Percentiles rank a stretch among this genome's conserved stretches.
These are phyloP conservation scores for Drosophila anceps DNA, from an alignment of 2,888 invertebrate species.

Conservation along the genomic window DNA sequence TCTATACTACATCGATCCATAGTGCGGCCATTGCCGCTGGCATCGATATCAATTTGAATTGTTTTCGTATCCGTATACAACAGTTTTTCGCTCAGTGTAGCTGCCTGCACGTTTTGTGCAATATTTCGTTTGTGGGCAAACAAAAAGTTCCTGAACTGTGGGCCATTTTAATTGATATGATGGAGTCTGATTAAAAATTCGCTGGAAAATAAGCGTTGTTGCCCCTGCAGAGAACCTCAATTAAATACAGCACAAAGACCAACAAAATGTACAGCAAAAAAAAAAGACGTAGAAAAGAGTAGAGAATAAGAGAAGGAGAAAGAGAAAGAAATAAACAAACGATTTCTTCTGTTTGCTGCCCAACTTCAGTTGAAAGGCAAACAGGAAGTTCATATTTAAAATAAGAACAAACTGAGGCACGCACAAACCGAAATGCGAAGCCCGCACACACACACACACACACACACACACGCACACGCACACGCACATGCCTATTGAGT, in stretches of 20 bases:
- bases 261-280: background rate
- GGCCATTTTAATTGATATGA: constrained; percentile 62
- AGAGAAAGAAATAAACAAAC: constrained; percentile 31
- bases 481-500: constrained; percentile 8
- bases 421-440: constrained; percentile 25
- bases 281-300: background rate
- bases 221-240: constrained; percentile 31
- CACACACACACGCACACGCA: no score
- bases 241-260: constrained; percentile 23
- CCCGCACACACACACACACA: constrained; percentile 3
- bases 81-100: constrained; percentile 3
- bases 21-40: background rate
- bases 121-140: constrained; percentile 7
- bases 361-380: constrained; percentile 52
- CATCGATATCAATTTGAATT: background rate
- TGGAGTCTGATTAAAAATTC: constrained; percentile 62
- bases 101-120: constrained; percentile 5
- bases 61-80: background rate
- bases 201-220: constrained; percentile 47
- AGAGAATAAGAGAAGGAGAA: background rate
- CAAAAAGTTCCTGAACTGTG: constrained; percentile 31
- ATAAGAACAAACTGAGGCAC: constrained; percentile 50
- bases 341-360: constrained; percentile 42
- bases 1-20: background rate
- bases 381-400: constrained; percentile 76